Percentiles rank a stretch among this genome's conserved stretches.
Evolutionary conservation across 2,888 invertebrate species (phyloP).

Genomic region (Fragum sueziense): DNA sequence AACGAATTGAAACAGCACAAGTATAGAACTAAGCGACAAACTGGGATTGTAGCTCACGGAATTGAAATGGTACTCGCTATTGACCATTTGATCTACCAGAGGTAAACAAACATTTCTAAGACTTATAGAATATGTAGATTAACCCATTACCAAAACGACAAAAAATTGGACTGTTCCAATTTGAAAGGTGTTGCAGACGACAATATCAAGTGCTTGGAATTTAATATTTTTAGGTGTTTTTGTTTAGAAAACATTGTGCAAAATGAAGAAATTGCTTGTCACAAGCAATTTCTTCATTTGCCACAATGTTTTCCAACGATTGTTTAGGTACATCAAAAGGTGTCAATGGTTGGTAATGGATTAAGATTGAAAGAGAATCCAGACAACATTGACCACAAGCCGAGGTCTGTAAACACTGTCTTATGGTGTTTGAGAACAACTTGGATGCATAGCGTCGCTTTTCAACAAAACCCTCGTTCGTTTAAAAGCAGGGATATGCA

Average conservation of each 20-base stretch:
- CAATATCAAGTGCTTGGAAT: no score
- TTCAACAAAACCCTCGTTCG: no score
- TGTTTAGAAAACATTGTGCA: not conserved
- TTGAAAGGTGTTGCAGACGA: no score
- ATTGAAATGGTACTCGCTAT: constrained; percentile 34
- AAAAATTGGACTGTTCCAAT: no score
- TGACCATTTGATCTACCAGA: constrained; percentile 34
- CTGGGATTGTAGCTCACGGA: constrained; percentile 25
- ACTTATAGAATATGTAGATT: not conserved
- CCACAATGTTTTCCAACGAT: constrained; percentile 3
- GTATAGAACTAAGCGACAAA: not conserved
- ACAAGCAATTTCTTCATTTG: constrained; percentile 1
- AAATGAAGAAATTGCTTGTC: not conserved
- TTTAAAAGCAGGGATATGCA: no score
- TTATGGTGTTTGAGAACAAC: no score
- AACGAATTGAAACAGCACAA: not conserved
- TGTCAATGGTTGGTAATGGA: not conserved
- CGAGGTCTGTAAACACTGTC: no score
- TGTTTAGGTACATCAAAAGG: not conserved
- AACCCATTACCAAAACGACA: not conserved
- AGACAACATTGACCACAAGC: no score
- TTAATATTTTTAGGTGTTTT: no score
- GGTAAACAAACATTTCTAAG: constrained; percentile 9
- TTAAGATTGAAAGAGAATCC: no score
- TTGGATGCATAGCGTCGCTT: no score